Conservation (phyloP, 1,140 invertebrate species). For the Aphaenogaster rudis region DNA sequence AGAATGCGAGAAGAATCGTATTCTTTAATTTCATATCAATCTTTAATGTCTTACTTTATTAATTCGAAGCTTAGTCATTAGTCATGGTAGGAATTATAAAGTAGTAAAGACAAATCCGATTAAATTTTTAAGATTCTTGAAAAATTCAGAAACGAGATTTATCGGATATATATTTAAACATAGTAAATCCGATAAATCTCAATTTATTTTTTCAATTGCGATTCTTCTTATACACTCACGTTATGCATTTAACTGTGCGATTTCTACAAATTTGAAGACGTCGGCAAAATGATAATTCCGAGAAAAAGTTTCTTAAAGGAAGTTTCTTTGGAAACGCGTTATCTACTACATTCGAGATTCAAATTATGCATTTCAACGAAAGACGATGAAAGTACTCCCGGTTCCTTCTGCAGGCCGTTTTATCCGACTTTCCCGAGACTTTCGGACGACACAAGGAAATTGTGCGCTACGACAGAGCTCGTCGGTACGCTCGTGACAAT, state of each 20-base stretch:
- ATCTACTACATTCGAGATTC: background rate
- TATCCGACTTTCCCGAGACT: constrained; percentile 51
- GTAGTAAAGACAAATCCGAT: background rate
- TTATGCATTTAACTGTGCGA: background rate
- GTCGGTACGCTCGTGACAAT: constrained; percentile 74
- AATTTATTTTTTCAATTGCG: background rate
- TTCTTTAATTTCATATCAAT: background rate
- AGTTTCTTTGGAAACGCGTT: background rate
- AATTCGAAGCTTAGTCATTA: background rate
- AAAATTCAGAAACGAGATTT: background rate
- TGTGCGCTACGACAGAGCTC: constrained; percentile 57
- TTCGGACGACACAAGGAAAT: constrained; percentile 56
- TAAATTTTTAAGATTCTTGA: background rate
- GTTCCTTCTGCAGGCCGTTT: background rate
- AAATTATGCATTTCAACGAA: constrained; percentile 18
- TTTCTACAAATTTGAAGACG: background rate
- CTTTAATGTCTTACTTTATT: background rate
- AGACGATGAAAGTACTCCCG: constrained; percentile 12
- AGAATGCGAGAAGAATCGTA: background rate
- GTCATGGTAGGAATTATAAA: background rate
- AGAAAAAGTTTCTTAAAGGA: background rate
- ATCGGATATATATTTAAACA: background rate
- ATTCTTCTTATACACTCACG: background rate
- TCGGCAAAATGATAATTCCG: constrained; percentile 13
- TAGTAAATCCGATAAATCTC: too few relatives aligned